Percentiles rank a stretch among this genome's conserved stretches.
phyloP scores from a whole-genome alignment of 2,113 vertebrate species.

The Rhipidura dahli region DNA sequence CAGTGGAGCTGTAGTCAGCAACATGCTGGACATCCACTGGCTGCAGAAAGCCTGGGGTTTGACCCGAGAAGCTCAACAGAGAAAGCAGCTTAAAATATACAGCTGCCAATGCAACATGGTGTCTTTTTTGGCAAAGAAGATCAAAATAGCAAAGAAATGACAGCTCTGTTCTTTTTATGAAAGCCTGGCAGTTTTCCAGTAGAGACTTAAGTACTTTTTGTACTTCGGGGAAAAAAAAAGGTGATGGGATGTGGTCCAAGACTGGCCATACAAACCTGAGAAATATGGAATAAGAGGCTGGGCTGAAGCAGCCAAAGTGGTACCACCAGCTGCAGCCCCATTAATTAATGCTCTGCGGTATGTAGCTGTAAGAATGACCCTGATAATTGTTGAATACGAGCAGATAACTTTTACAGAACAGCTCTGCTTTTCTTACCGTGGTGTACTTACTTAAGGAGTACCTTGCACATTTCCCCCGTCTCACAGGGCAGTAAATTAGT shows the following conservation, averaged over 20 bases:
- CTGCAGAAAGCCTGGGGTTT: not conserved
- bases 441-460: conserved; percentile 76
- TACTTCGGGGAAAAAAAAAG: conserved; percentile 59
- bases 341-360: conserved; percentile 82
- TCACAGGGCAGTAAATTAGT: conserved; percentile 80
- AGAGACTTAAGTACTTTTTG: conserved; percentile 76
- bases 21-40: not conserved
- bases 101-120: conserved; percentile 52
- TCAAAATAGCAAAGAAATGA: conserved; percentile 77
- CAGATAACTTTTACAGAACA: conserved; percentile 76
- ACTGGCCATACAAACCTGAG: conserved; percentile 74
- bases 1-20: not conserved
- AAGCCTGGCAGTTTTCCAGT: conserved; percentile 74
- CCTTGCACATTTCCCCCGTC: conserved; percentile 66
- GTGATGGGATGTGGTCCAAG: conserved; percentile 80
- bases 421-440: conserved; percentile 61
- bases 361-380: conserved; percentile 77
- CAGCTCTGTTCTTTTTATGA: conserved; percentile 71
- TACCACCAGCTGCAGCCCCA: conserved; percentile 88
- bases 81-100: conserved; percentile 26
- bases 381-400: conserved; percentile 77
- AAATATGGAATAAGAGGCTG: conserved; percentile 75
- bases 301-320: conserved; percentile 78
- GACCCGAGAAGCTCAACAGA: not conserved
- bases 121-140: conserved; percentile 66